Evolutionary conservation across 2,888 invertebrate genomes (phyloP), one percentile per base, ranked within the genome.

Genomic region (Synanthedon myopaeformis): DNA sequence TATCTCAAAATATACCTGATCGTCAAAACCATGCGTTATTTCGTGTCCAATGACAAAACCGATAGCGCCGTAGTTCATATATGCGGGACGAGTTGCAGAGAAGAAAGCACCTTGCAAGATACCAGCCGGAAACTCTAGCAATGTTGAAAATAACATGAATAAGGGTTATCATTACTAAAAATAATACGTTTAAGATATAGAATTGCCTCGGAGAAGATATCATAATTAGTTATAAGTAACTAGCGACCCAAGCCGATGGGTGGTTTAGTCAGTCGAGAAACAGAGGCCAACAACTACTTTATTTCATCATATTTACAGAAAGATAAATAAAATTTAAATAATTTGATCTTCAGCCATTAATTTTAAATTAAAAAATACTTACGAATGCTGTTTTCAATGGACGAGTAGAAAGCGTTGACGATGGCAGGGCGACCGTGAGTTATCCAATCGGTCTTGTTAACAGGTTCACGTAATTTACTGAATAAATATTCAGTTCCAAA

Each of bases 61-160:
- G 59, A 97, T 96, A 3, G 95, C 94, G 17, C 96, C 96, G 65
- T 94, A 96, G 77, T 96, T 96, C 94, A 96, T 94, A 76, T 96
- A 97, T 61, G 92, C 92, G 0, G 97, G 97, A 19, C 97, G 92
- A 51, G 94, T 92, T 53, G 94, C 94, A 54, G 92, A 93, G 86
- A 96, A 97, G 90, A 97, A 97, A 1, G 93, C 92, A 2, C 96
- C 96, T 89, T 97, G 97, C 1, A 97, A 89, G 59, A 97, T 96
- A 59, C 96, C 97, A 62, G 97, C 97, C 0, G 97, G 96, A 81
- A 97, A 96, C 82, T 96, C 96, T 97, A 35, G 35, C 35, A 35
- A 35, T 35, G 35, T 35, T 35, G 35, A 35, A 3, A 35, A 35
- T 35, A 2, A 35, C 35, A 35, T 35, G 8, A 35, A 35, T 35